Evolutionary conservation across 2,888 invertebrate species (phyloP).

Genomic region (Lapara coniferarum): DNA sequence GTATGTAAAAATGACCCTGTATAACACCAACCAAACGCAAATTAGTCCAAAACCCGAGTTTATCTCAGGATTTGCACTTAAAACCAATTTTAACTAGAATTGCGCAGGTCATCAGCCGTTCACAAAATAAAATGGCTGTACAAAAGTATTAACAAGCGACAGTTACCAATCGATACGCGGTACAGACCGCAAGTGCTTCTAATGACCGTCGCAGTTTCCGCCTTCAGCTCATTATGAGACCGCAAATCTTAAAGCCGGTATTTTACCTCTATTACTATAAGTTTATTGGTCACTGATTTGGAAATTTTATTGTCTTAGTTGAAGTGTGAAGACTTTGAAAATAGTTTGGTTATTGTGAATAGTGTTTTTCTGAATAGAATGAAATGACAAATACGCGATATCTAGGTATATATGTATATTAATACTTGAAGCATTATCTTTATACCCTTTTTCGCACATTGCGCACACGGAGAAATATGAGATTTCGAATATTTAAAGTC

Average conservation of each 20-base stretch:
- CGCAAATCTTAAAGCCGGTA: slow-evolving; percentile 47
- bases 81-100: too few species aligned
- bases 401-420: too few species aligned
- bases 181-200: slow-evolving; percentile 44
- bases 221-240: slow-evolving; percentile 52
- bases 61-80: too few species aligned
- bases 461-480: too few species aligned
- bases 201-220: slow-evolving; percentile 48
- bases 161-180: slow-evolving; percentile 54
- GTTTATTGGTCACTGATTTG: slow-evolving; percentile 5
- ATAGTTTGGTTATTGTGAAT: background rate
- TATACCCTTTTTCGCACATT: too few species aligned
- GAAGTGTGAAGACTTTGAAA: background rate
- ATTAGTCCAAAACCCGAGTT: too few species aligned
- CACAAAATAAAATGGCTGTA: slow-evolving; percentile 27
- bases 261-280: slow-evolving; percentile 45
- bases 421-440: too few species aligned
- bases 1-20: too few species aligned
- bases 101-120: background rate
- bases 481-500: too few species aligned
- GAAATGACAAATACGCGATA: too few species aligned
- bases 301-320: background rate
- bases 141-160: slow-evolving; percentile 40
- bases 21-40: too few species aligned
- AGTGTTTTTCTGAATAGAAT: background rate